Evolutionary conservation across 1,140 invertebrate genomes (phyloP), one percentile per base, ranked within the genome.

Genomic region (Drosophila virilis): DNA sequence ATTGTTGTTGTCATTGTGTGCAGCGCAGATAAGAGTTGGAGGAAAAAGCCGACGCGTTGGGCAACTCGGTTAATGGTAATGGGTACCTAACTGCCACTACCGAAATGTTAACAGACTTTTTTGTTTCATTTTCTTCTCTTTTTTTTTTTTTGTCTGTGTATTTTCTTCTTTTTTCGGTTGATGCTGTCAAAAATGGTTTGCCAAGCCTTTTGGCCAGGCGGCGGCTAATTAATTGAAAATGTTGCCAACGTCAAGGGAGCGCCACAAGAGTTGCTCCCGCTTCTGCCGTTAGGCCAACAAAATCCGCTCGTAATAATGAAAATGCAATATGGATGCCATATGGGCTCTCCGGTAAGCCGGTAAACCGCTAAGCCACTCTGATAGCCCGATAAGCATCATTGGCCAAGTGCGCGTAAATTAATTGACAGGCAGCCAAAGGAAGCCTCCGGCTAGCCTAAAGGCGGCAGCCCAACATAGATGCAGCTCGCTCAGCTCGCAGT

Each of bases 181-280:
- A 78, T 69, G 71, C 85, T 89, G 85, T 84, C 80, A 90, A 80
- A 85, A 88, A 79, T 89, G 74, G 79, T 74, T 28, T 83, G 82
- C 75, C 82, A 86, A 86, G 82, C 82, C 82, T 86, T 71, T 75
- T 67, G 65, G 71, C 33, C 58, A 64, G 65, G 32, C 57, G 40
- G 59, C 59, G 64, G 77, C 82, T 86, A 86, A 86, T 86, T 86
- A 86, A 86, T 86, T 88, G 81, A 83, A 88, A 86, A 86, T 88
- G 76, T 46, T 82, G 68, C 67, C 78, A 75, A 50, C 67, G 55
- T 72, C 77, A 72, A 84, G 81, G 81, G 81, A 84, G 81, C 82
- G 83, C 82, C 78, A 52, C 51, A 55, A 50, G 52, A n/a, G 43
- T 46, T 15, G 15, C 2, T 46, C 13, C 17, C 6, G 15, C 15